Evolutionary conservation across 2,113 vertebrate genomes (phyloP).

Genomic region (Silurus meridionalis): DNA sequence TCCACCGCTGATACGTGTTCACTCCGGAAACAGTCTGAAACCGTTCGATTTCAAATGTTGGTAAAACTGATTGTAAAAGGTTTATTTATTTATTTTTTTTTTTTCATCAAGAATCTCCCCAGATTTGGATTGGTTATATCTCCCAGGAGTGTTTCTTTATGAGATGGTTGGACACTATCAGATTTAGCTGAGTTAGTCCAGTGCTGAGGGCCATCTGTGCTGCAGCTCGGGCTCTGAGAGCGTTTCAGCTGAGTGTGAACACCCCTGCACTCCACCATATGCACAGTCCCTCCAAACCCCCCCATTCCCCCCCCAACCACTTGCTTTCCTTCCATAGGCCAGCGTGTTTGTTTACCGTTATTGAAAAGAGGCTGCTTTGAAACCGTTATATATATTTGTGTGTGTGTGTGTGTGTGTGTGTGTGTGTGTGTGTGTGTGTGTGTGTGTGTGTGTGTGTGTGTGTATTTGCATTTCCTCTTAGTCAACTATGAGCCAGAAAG

Average conservation of each 20-base stretch:
- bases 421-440: neutral
- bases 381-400: slow-evolving; percentile 15
- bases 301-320: slow-evolving; percentile 4
- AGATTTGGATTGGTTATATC: slow-evolving; percentile 17
- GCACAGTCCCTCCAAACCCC: slow-evolving; percentile 22
- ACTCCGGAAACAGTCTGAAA: neutral
- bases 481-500: slow-evolving; percentile 59
- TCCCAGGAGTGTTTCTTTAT: slow-evolving; percentile 29
- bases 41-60: neutral
- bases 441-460: slow-evolving; percentile 3
- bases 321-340: slow-evolving; percentile 29
- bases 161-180: slow-evolving; percentile 41
- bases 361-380: slow-evolving; percentile 52
- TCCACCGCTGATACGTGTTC: neutral
- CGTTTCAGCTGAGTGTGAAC: slow-evolving; percentile 49
- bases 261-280: slow-evolving; percentile 48
- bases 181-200: slow-evolving; percentile 58
- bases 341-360: slow-evolving; percentile 44
- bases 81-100: neutral
- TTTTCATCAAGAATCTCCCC: neutral
- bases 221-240: slow-evolving; percentile 44
- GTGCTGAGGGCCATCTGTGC: slow-evolving; percentile 66
- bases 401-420: neutral
- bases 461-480: slow-evolving; percentile 20
- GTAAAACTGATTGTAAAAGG: neutral